These are phyloP conservation scores for Drosophila neotestacea DNA, from an alignment of 2,888 invertebrate genomes.

Conservation along the genomic window DNA sequence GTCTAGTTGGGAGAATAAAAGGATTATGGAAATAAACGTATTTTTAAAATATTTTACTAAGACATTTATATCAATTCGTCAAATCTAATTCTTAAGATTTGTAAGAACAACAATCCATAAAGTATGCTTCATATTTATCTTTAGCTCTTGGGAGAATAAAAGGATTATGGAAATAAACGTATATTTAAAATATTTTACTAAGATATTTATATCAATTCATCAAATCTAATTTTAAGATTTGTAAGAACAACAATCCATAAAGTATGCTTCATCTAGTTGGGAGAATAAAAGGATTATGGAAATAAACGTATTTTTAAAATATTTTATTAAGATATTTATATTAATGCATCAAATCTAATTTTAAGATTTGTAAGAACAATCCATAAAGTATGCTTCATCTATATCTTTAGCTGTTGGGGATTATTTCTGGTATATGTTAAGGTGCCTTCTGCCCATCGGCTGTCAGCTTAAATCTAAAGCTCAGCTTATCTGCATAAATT, in stretches of 20 bases:
- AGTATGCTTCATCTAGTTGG: no score
- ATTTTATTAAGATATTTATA: no score
- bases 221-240: not conserved
- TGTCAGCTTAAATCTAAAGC: slow-evolving; percentile 42
- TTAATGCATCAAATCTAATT: no score
- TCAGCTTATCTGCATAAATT: slow-evolving; percentile 73
- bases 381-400: slow-evolving; percentile 40
- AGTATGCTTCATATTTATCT: no score
- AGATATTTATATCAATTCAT: not conserved
- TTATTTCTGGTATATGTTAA: slow-evolving; percentile 24
- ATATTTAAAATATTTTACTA: not conserved
- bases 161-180: not conserved
- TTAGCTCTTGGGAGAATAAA: not conserved
- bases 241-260: slow-evolving; percentile 2
- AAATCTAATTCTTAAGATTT: no score
- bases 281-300: no score
- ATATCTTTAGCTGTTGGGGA: slow-evolving; percentile 2
- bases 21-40: no score
- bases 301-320: no score
- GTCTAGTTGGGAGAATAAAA: not conserved
- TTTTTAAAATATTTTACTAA: no score
- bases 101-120: no score
- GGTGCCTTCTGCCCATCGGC: slow-evolving; percentile 26
- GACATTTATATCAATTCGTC: no score
- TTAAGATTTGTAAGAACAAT: no score